Evolutionary conservation across 2,888 invertebrate genomes (phyloP).

Genomic region (Lordiphosa andalusiaca): DNA sequence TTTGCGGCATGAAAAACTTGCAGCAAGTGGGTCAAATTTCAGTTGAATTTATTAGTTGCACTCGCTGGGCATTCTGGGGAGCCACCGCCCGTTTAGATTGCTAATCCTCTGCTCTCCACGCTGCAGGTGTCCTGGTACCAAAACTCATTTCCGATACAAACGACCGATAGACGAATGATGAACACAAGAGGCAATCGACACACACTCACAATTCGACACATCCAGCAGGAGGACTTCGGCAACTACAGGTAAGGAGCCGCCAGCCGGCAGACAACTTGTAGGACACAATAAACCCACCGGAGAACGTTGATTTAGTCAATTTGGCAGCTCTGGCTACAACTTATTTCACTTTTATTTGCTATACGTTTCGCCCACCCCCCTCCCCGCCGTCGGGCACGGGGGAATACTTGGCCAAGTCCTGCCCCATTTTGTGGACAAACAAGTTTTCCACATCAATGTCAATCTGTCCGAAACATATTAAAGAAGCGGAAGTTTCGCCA

Average conservation of each 20-base stretch:
- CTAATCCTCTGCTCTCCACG: constrained; percentile 23
- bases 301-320: constrained; percentile 61
- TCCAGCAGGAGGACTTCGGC: constrained; percentile 86
- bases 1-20: constrained; percentile 20
- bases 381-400: constrained; percentile 24
- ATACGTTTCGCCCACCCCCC: constrained; percentile 36
- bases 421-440: constrained; percentile 61
- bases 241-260: constrained; percentile 83
- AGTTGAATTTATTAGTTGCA: constrained; percentile 35
- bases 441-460: constrained; percentile 77
- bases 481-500: constrained; percentile 74
- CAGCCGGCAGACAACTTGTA: constrained; percentile 30
- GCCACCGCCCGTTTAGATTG: neutral
- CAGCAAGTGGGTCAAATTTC: constrained; percentile 36
- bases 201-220: constrained; percentile 84
- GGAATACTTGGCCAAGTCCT: constrained; percentile 23
- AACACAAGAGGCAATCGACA: constrained; percentile 86
- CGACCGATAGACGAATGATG: constrained; percentile 86
- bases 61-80: constrained; percentile 3
- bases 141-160: constrained; percentile 85
- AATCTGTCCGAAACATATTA: constrained; percentile 77
- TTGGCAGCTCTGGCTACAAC: constrained; percentile 55
- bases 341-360: constrained; percentile 49
- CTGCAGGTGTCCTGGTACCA: constrained; percentile 86
- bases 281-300: constrained; percentile 29